Evolutionary conservation across 2,113 vertebrate species (phyloP).

Genomic region (Triplophysa tibetana): DNA sequence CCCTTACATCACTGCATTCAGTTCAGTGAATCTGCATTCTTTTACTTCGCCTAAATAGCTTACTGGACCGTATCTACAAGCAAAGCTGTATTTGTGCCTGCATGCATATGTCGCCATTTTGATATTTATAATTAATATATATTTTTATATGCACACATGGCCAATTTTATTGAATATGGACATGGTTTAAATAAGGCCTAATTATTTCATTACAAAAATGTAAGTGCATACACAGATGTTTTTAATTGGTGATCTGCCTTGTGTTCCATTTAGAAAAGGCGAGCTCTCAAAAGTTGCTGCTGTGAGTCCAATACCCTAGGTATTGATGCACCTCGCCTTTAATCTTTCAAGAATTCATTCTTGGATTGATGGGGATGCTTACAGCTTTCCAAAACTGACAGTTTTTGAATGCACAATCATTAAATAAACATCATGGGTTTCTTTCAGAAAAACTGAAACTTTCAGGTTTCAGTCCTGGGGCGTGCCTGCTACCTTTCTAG

Average conservation of each 20-base stretch:
- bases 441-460: no score
- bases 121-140: background rate
- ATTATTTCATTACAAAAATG: background rate
- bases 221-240: slow-evolving; percentile 2
- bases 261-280: background rate
- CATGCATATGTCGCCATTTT: background rate
- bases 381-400: no score
- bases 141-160: background rate
- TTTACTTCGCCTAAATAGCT: background rate
- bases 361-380: no score
- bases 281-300: background rate
- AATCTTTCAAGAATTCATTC: no score
- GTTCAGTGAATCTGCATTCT: background rate
- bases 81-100: background rate
- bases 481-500: background rate
- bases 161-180: background rate
- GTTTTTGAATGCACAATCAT: no score
- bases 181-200: background rate
- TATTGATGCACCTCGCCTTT: no score
- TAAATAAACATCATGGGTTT: no score
- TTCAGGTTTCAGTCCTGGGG: background rate
- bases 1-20: background rate
- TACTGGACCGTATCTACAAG: background rate
- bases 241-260: background rate
- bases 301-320: no score